A percentile compares a stretch with the other conserved stretches of the same genome.
Conservation (phyloP, 2,797 vertebrate species). For the Scomberomorus guttatus region DNA sequence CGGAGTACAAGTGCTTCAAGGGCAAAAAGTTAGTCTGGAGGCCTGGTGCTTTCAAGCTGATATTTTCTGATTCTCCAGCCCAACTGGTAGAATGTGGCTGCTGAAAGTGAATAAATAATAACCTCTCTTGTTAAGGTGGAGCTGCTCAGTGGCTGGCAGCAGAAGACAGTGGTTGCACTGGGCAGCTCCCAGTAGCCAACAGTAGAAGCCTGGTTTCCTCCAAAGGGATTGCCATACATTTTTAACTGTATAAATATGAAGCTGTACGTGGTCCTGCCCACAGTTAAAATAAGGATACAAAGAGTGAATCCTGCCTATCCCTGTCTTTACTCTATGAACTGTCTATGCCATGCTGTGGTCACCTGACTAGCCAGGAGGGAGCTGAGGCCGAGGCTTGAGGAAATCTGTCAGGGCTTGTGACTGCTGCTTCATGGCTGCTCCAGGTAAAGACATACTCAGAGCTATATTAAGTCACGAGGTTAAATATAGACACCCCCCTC, state of each 20-base stretch:
- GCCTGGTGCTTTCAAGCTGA: too few relatives aligned
- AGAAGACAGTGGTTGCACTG: background rate
- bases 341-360: background rate
- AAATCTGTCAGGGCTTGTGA: constrained; percentile 47
- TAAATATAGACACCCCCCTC: constrained; percentile 56
- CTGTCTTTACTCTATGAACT: background rate
- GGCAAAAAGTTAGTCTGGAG: too few relatives aligned
- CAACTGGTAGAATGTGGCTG: too few relatives aligned
- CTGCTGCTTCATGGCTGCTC: constrained; percentile 42
- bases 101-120: background rate
- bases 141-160: background rate
- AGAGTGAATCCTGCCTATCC: background rate
- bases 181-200: background rate
- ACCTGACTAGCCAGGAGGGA: background rate
- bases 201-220: background rate
- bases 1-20: too few relatives aligned
- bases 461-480: constrained; percentile 57
- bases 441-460: constrained; percentile 57
- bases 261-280: background rate
- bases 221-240: background rate
- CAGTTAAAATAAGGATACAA: background rate
- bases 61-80: too few relatives aligned
- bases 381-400: background rate
- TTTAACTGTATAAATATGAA: background rate
- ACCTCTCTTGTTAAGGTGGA: background rate